Conservation (phyloP, 2,113 vertebrate genomes). For the Cavia porcellus region DNA sequence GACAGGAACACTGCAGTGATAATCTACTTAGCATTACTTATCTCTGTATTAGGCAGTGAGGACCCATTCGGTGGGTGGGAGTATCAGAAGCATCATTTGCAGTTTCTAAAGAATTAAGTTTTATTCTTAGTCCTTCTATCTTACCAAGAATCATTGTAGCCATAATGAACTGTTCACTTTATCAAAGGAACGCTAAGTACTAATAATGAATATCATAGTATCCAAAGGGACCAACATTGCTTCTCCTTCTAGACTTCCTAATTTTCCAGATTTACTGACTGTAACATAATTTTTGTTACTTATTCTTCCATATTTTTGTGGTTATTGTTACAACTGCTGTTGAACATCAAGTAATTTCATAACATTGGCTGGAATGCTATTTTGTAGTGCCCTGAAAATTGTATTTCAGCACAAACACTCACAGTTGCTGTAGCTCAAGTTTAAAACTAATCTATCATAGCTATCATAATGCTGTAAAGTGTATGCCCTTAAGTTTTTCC, state of each 20-base stretch:
- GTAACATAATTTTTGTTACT: slow-evolving; percentile 37
- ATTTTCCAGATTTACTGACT: slow-evolving; percentile 16
- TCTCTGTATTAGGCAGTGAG: slow-evolving; percentile 52
- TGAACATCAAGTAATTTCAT: slow-evolving; percentile 42
- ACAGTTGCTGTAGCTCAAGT: neutral
- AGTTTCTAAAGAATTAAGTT: slow-evolving; percentile 71
- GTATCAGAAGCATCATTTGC: slow-evolving; percentile 49
- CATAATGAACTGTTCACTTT: slow-evolving; percentile 54
- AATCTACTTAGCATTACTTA: slow-evolving; percentile 75
- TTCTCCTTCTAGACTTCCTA: neutral
- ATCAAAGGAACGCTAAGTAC: slow-evolving; percentile 52
- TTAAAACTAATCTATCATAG: slow-evolving; percentile 48
- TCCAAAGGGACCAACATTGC: slow-evolving; percentile 35
- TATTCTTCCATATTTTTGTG: slow-evolving; percentile 45
- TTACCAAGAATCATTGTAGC: neutral
- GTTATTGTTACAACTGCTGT: slow-evolving; percentile 32
- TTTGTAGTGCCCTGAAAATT: slow-evolving; percentile 56
- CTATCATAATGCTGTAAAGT: slow-evolving; percentile 42
- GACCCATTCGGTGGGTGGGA: slow-evolving; percentile 63
- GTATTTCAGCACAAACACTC: slow-evolving; percentile 43
- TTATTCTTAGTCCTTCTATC: slow-evolving; percentile 30
- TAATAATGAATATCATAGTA: slow-evolving; percentile 61
- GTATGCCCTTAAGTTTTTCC: neutral
- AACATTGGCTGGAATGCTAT: slow-evolving; percentile 52
- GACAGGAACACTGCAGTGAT: neutral